These are phyloP conservation scores for Lissocephala sabroskyi DNA, from an alignment of 2,888 invertebrate genomes.

Conservation along the genomic window DNA sequence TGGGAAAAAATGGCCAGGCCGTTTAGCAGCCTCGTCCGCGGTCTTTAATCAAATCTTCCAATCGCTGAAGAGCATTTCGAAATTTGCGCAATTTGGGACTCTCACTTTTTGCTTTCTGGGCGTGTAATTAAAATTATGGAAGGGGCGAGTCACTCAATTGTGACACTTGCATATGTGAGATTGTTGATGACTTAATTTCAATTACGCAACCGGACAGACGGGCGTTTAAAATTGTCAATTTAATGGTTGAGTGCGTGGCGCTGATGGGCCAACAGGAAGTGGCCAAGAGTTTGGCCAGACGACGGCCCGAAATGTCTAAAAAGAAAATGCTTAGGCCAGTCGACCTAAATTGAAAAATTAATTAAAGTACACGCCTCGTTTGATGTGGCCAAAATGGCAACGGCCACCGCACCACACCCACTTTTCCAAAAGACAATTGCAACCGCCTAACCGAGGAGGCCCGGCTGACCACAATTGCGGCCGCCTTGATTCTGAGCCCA, in stretches of 20 bases:
- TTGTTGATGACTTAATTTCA: no score
- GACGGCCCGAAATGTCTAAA: background rate
- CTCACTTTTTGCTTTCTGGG: background rate
- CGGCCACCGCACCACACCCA: constrained; percentile 39
- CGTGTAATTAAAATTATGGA: constrained; percentile 4
- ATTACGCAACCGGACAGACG: no score
- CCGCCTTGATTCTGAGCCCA: background rate
- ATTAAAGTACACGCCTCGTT: constrained; percentile 56
- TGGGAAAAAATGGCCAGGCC: no score
- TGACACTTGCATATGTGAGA: no score
- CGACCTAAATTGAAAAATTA: constrained; percentile 58
- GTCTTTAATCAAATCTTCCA: no score
- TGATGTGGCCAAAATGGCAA: constrained; percentile 11
- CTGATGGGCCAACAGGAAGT: no score
- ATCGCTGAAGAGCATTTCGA: background rate
- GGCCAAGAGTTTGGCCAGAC: no score
- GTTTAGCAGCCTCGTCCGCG: no score
- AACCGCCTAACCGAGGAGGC: constrained; percentile 3
- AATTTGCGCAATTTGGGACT: background rate
- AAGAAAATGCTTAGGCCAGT: constrained; percentile 4
- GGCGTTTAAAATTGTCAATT: no score
- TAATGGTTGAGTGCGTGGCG: no score
- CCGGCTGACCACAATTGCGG: background rate
- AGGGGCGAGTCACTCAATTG: no score
- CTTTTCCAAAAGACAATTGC: constrained; percentile 55